Base-by-base conservation (phyloP, 1,140 invertebrate species). In the Atopsyche davidsoni region DNA sequence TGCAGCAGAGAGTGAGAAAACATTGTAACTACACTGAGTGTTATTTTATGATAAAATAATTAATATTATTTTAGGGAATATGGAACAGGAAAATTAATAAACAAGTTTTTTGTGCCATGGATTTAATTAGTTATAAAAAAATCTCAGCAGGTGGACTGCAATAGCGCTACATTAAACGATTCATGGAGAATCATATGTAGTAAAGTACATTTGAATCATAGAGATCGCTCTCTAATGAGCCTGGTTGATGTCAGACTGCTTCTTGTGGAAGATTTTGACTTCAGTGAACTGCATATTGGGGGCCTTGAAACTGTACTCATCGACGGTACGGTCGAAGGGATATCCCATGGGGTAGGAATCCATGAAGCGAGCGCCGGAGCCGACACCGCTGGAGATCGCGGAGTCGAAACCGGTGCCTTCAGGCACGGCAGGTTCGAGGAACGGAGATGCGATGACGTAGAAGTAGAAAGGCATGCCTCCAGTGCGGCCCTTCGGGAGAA, bases 251-350 rank as follows among this genome's bases (percentile, higher is more conserved):
- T 58, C 56, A 4, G 31, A 34, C 16, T 58, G 52, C 13, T 45
- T 64, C 55, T 75, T 77, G 61, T 82, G 78, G 61, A 73, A 79
- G 55, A 83, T 72, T 24, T 69, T 58, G 2, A 83, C 73, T 53
- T 82, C 78, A 31, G 74, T 69, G 51, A 78, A 74, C 49, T 72
- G 67, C 65, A 81, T 78, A 60, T 83, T 83, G 3, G 69, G 46
- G 6, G 62, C 63, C 13, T 68, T 64, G 62, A 78, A 76, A 49
- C 66, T 62, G 13, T 63, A 52, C 22, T 72, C 55, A 3, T 78
- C 67, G 40, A 82, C 72, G 4, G 67, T 66, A 54, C 81, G 76
- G 60, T 87, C 82, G 57, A 86, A 76, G 38, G 83, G 83, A 68
- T 75, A 86, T 22, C 80, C 82, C 59, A 83, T 71, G 32, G 82